Percentiles rank a stretch among this genome's conserved stretches.
Evolutionary conservation across 2,797 vertebrate genomes (phyloP).

Genomic region (Sebastes iracundus): DNA sequence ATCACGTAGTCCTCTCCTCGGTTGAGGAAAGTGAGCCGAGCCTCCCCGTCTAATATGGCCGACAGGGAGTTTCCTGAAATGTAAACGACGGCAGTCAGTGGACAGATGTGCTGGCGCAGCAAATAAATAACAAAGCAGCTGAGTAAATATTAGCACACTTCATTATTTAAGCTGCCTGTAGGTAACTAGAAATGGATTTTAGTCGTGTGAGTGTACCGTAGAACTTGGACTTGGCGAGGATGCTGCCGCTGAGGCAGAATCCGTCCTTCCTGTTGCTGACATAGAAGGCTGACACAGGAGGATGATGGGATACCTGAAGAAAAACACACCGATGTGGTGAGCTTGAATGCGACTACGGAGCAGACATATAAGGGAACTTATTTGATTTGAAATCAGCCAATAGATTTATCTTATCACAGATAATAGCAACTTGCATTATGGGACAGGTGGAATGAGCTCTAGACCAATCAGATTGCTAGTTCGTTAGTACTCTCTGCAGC

Average conservation of each 20-base stretch:
- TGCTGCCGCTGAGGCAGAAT: slow-evolving; percentile 98
- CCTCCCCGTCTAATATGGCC: slow-evolving; percentile 96
- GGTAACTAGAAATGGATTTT: not conserved
- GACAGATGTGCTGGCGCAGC: not conserved
- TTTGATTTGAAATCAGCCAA: not conserved
- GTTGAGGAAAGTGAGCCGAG: slow-evolving; percentile 93
- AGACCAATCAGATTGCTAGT: not conserved
- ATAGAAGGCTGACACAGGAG: slow-evolving; percentile 97
- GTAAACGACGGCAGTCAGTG: not conserved
- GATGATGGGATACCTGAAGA: slow-evolving; percentile 95
- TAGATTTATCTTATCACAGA: not conserved
- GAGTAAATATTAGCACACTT: not conserved
- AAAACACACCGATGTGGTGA: not conserved
- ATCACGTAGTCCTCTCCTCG: slow-evolving; percentile 97
- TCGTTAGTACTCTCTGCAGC: not conserved
- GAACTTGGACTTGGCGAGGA: slow-evolving; percentile 98
- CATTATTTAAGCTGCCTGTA: not conserved
- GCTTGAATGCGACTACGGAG: not conserved
- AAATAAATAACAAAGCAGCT: not conserved
- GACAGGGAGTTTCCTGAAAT: slow-evolving; percentile 94
- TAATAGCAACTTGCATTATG: not conserved
- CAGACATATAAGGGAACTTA: not conserved
- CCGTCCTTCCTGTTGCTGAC: slow-evolving; percentile 99
- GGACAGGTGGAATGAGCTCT: not conserved
- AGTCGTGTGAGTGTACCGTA: slow-evolving; percentile 84